phyloP scores from a whole-genome alignment of 2,888 invertebrate species.

The Zaprionus bogoriensis region DNA sequence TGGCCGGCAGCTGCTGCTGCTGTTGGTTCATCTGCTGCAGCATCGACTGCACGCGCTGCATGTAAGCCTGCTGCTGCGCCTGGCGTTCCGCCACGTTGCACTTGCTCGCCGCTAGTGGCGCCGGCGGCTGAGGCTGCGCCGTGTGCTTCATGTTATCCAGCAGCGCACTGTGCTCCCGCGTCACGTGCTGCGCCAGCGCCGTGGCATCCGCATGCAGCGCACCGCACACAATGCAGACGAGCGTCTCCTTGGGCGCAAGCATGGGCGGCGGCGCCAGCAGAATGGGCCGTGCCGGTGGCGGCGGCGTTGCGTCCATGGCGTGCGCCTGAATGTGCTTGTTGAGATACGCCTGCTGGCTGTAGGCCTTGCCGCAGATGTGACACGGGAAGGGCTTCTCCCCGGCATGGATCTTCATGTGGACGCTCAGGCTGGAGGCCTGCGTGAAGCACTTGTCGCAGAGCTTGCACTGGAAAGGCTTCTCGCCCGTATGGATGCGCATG shows the following conservation, averaged over 20 bases:
- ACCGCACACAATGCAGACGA: conserved; percentile 82
- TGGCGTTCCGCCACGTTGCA: conserved; percentile 56
- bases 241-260: conserved; percentile 61
- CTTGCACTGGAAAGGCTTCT: conserved; percentile 82
- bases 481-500: conserved; percentile 83
- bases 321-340: conserved; percentile 81
- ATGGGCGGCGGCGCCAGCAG: neutral
- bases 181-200: conserved; percentile 80
- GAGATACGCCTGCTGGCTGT: conserved; percentile 81
- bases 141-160: conserved; percentile 78
- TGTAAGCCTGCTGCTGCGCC: conserved; percentile 69
- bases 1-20: conserved; percentile 45
- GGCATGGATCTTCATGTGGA: conserved; percentile 82
- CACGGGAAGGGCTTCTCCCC: conserved; percentile 81
- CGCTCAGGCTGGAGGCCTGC: conserved; percentile 82
- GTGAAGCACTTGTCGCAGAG: conserved; percentile 82
- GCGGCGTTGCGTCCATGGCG: conserved; percentile 49
- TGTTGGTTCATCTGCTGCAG: conserved; percentile 68
- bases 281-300: neutral
- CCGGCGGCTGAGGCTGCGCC: conserved; percentile 30
- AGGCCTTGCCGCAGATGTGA: conserved; percentile 80
- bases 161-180: conserved; percentile 79
- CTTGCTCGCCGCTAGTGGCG: conserved; percentile 28
- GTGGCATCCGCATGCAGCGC: conserved; percentile 79
- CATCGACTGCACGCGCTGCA: conserved; percentile 68